A percentile compares a stretch with the other conserved stretches of the same genome.
Evolutionary conservation across 1,140 invertebrate species (phyloP).

Genomic region (Zaprionus nigranus): DNA sequence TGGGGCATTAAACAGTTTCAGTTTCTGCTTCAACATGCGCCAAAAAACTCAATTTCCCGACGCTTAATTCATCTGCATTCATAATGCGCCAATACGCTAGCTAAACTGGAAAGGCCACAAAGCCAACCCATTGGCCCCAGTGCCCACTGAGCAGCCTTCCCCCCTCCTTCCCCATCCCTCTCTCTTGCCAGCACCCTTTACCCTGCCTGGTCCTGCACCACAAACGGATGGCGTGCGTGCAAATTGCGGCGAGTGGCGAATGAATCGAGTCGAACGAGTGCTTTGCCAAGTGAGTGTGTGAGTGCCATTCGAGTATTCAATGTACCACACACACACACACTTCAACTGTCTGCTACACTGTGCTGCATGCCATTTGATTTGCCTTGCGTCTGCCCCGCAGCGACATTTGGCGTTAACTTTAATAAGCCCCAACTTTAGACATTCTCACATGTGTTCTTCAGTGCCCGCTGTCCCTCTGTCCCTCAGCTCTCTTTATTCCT

Average conservation of each 20-base stretch:
- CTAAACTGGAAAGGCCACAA: conserved; percentile 17
- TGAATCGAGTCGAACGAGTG: not conserved
- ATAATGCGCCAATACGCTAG: conserved; percentile 35
- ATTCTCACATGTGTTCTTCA: conserved; percentile 57
- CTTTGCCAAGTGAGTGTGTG: conserved; percentile 6
- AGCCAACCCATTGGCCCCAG: conserved; percentile 5
- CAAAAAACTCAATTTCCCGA: conserved; percentile 39
- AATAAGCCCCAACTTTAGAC: conserved; percentile 58
- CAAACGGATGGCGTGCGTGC: conserved; percentile 35
- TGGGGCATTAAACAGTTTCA: conserved; percentile 20
- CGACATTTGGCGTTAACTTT: conserved; percentile 55
- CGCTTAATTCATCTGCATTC: conserved; percentile 59
- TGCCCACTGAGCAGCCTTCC: not conserved
- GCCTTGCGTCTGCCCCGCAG: conserved; percentile 22
- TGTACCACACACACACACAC: too few relatives aligned
- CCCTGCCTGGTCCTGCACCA: conserved; percentile 1
- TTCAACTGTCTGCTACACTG: not conserved
- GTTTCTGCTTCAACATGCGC: conserved; percentile 14
- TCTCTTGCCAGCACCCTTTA: not conserved
- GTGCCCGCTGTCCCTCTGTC: not conserved
- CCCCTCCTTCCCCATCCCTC: too few relatives aligned
- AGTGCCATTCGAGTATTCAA: not conserved
- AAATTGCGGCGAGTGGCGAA: conserved; percentile 32
- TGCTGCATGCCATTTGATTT: conserved; percentile 61
- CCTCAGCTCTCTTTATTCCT: not conserved